Percentiles rank a stretch among this genome's conserved stretches.
phyloP scores from a whole-genome alignment of 2,113 vertebrate genomes.

The Dromas ardeola region DNA sequence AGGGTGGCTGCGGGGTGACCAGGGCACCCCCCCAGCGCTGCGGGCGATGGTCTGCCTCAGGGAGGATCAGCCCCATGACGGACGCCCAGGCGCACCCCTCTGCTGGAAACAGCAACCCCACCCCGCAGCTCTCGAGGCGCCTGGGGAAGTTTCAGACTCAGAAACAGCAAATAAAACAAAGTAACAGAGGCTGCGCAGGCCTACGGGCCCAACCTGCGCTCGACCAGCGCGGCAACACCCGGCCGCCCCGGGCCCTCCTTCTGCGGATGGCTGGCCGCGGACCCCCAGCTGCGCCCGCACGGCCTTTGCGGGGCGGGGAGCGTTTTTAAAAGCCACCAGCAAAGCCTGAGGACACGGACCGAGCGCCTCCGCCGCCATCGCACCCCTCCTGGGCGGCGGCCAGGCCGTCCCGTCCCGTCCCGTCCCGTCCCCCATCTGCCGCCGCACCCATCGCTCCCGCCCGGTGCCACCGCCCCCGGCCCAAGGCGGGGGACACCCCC shows the following conservation, averaged over 20 bases:
- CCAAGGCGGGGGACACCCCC: neutral
- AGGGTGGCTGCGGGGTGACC: neutral
- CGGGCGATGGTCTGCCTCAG: neutral
- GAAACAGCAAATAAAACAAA: neutral
- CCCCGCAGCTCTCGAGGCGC: neutral
- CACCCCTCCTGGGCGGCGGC: no score
- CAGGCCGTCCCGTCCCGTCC: neutral
- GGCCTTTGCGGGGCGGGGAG: neutral
- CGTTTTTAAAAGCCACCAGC: no score
- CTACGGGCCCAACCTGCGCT: accelerated
- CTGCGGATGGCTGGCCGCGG: accelerated
- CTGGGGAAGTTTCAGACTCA: no score
- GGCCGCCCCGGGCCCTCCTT: accelerated
- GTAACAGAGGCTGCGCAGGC: neutral
- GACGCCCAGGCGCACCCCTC: neutral
- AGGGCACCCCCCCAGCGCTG: neutral
- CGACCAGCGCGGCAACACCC: no score
- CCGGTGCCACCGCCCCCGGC: no score
- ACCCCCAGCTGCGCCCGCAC: neutral
- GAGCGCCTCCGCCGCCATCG: accelerated
- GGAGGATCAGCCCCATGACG: accelerated
- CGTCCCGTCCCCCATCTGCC: no score
- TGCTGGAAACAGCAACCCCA: neutral
- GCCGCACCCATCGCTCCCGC: no score
- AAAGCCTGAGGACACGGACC: accelerated